Conservation (phyloP, 2,797 vertebrate species). For the Hoplostethus atlanticus region DNA sequence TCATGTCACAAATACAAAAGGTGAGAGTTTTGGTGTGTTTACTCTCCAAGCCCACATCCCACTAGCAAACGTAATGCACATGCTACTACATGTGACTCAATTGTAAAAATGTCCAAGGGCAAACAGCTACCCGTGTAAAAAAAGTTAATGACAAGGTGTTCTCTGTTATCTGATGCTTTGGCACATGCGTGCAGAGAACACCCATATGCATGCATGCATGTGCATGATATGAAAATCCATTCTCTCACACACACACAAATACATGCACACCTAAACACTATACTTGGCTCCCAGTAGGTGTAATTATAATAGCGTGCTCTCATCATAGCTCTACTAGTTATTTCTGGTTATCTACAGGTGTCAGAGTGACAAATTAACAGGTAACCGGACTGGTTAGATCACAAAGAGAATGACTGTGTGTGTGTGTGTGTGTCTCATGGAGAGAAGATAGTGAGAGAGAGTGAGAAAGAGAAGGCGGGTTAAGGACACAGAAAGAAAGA, state of each 20-base stretch:
- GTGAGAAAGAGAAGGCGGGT: not conserved
- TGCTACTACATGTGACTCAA: slow-evolving; percentile 38
- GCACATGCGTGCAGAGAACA: slow-evolving; percentile 16
- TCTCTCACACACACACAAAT: not conserved
- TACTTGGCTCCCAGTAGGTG: slow-evolving; percentile 39
- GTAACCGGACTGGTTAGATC: slow-evolving; percentile 60
- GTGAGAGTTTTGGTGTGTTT: slow-evolving; percentile 27
- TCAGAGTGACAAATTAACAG: slow-evolving; percentile 29
- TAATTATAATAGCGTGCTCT: slow-evolving; percentile 35
- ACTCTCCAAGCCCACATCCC: slow-evolving; percentile 25
- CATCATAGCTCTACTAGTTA: slow-evolving; percentile 45
- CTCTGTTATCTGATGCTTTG: slow-evolving; percentile 22
- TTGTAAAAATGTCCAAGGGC: slow-evolving; percentile 21
- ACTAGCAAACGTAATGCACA: slow-evolving; percentile 12
- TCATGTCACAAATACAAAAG: slow-evolving; percentile 16
- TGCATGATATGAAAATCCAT: not conserved
- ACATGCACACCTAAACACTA: slow-evolving; percentile 20
- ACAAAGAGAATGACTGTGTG: slow-evolving; percentile 30
- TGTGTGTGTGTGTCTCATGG: slow-evolving; percentile 17
- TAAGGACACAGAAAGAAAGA: not conserved
- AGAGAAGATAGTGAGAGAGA: slow-evolving; percentile 4
- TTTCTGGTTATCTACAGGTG: slow-evolving; percentile 46
- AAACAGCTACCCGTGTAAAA: slow-evolving; percentile 15
- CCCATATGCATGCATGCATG: slow-evolving; percentile 20
- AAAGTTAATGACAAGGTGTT: slow-evolving; percentile 1